These are phyloP conservation scores for Ophioninae sp. DNA, from an alignment of 2,888 invertebrate species.

Conservation along the genomic window DNA sequence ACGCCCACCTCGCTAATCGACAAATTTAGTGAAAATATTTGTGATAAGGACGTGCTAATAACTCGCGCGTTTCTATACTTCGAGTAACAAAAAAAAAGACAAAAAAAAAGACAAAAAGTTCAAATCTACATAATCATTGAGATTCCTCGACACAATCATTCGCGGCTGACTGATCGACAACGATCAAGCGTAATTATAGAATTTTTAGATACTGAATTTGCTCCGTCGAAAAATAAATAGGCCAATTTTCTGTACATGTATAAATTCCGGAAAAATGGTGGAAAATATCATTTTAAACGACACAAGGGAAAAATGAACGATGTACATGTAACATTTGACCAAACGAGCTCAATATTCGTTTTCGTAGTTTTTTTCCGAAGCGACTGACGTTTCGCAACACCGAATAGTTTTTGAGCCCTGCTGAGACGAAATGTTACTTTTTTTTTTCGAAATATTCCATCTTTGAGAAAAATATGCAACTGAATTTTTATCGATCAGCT, in stretches of 20 bases:
- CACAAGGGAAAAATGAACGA: neutral
- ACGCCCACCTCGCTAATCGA: neutral
- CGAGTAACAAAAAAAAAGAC: neutral
- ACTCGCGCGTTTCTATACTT: constrained; percentile 20
- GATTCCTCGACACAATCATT: constrained; percentile 32
- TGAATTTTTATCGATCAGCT: neutral
- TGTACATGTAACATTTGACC: neutral
- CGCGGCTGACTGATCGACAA: constrained; percentile 3
- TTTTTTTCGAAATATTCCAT: neutral
- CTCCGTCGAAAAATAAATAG: neutral
- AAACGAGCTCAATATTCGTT: neutral
- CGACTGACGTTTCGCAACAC: neutral
- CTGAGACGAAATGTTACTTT: neutral
- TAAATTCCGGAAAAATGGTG: too few relatives aligned
- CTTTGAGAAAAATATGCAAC: neutral
- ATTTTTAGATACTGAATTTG: neutral
- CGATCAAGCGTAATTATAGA: constrained; percentile 16
- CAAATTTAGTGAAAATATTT: constrained; percentile 39
- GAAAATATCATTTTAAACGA: neutral
- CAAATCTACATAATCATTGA: constrained; percentile 45
- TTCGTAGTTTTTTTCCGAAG: neutral
- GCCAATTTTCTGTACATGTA: neutral
- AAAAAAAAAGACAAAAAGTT: constrained; percentile 11
- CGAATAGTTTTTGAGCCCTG: neutral
- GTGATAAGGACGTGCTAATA: constrained; percentile 47